Percentiles rank a stretch among this genome's conserved stretches.
Evolutionary conservation across 2,113 vertebrate species (phyloP).

Genomic region (Gobio gobio): DNA sequence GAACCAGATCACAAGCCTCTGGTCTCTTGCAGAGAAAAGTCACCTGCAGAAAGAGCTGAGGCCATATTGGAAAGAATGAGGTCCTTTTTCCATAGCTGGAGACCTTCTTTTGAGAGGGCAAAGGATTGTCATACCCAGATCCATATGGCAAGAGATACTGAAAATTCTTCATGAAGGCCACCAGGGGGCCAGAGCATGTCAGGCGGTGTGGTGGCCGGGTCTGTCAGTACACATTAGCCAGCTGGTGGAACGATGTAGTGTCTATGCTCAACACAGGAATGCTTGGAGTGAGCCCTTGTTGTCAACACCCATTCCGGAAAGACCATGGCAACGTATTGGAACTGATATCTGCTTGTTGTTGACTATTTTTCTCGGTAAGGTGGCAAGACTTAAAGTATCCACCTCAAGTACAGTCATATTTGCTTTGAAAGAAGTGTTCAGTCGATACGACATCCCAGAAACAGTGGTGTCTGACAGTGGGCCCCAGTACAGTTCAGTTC

Average conservation of each 20-base stretch:
- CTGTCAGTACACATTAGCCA: slow-evolving; percentile 29
- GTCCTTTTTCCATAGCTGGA: neutral
- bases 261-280: slow-evolving; percentile 30
- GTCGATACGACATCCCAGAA: slow-evolving; percentile 31
- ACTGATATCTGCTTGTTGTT: slow-evolving; percentile 33
- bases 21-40: slow-evolving; percentile 30
- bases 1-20: slow-evolving; percentile 41
- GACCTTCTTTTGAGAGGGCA: slow-evolving; percentile 36
- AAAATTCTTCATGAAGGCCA: slow-evolving; percentile 19
- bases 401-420: slow-evolving; percentile 16
- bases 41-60: neutral
- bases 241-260: slow-evolving; percentile 20
- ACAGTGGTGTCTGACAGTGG: slow-evolving; percentile 35
- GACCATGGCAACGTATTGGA: slow-evolving; percentile 28
- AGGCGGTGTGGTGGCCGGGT: slow-evolving; percentile 28
- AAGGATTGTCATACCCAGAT: slow-evolving; percentile 28
- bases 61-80: slow-evolving; percentile 8
- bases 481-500: neutral
- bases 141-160: slow-evolving; percentile 18
- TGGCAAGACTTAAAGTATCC: slow-evolving; percentile 19
- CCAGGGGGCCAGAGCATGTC: slow-evolving; percentile 17
- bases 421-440: slow-evolving; percentile 28
- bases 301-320: slow-evolving; percentile 8
- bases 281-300: slow-evolving; percentile 39
- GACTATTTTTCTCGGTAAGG: neutral